A percentile compares a stretch with the other conserved stretches of the same genome.
phyloP scores from a whole-genome alignment of 2,113 vertebrate species.

The Serranochromis macrocephalus region DNA sequence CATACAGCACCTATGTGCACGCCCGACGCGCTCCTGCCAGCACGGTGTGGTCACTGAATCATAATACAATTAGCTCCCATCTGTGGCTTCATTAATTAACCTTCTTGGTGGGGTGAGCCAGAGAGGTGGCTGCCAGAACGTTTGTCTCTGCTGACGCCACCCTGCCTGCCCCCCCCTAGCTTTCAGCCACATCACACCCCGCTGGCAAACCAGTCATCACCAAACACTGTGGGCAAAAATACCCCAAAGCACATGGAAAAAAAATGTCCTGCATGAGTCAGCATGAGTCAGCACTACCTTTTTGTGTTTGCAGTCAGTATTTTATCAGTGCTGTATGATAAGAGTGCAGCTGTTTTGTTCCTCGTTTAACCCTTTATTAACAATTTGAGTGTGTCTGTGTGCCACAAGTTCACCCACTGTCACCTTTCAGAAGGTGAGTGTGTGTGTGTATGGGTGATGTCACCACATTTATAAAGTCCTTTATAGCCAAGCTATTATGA shows the following conservation, averaged over 20 bases:
- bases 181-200: constrained; percentile 5
- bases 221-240: not conserved
- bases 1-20: not conserved
- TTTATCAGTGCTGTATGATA: not conserved
- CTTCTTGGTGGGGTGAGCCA: constrained; percentile 32
- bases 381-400: not conserved
- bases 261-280: constrained; percentile 20
- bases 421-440: not conserved
- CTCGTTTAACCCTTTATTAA: not conserved
- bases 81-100: constrained; percentile 60
- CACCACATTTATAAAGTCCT: not conserved
- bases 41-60: constrained; percentile 27
- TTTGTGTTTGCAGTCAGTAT: constrained; percentile 11
- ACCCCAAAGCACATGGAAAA: not conserved
- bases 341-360: not conserved
- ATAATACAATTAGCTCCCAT: constrained; percentile 58
- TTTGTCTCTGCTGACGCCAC: not conserved
- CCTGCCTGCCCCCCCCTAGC: not conserved
- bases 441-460: not conserved
- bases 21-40: not conserved
- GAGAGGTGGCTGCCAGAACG: constrained; percentile 12
- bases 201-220: not conserved
- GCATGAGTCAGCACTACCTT: constrained; percentile 35
- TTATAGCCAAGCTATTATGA: not conserved
- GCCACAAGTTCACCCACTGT: not conserved